phyloP scores from a whole-genome alignment of 2,888 invertebrate genomes.

The Brenthis daphne region DNA sequence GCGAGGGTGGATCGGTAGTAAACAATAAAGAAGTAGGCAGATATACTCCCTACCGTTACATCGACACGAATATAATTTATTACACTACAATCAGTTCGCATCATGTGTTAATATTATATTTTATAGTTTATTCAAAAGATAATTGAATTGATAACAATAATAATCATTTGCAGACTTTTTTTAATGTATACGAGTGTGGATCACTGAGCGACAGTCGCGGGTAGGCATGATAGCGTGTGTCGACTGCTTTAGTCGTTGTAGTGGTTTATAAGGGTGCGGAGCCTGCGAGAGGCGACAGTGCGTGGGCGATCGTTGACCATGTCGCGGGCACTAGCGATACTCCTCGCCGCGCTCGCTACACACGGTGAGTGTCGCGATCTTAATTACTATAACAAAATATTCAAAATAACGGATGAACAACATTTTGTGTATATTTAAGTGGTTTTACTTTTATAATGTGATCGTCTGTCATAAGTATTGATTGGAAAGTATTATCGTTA shows the following conservation, averaged over 20 bases:
- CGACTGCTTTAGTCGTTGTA: background rate
- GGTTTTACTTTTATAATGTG: background rate
- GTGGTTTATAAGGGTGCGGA: constrained; percentile 29
- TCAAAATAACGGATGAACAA: background rate
- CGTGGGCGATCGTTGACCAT: constrained; percentile 27
- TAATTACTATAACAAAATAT: background rate
- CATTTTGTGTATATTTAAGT: background rate
- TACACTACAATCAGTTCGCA: no score
- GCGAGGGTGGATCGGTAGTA: no score
- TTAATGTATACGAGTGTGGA: background rate
- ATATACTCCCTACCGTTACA: no score
- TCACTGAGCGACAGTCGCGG: background rate
- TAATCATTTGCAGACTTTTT: background rate
- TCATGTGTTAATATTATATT: no score
- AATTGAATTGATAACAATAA: no score
- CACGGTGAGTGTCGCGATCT: constrained; percentile 33
- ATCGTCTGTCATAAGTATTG: background rate
- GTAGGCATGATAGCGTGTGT: background rate
- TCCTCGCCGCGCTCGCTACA: constrained; percentile 18
- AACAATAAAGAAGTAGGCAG: no score
- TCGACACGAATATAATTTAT: no score
- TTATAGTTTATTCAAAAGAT: no score
- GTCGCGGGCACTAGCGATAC: constrained; percentile 18
- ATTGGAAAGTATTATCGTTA: background rate
- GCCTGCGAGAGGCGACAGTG: constrained; percentile 22